Evolutionary conservation across 2,113 vertebrate genomes (phyloP).

Genomic region (Prunella himalayana): DNA sequence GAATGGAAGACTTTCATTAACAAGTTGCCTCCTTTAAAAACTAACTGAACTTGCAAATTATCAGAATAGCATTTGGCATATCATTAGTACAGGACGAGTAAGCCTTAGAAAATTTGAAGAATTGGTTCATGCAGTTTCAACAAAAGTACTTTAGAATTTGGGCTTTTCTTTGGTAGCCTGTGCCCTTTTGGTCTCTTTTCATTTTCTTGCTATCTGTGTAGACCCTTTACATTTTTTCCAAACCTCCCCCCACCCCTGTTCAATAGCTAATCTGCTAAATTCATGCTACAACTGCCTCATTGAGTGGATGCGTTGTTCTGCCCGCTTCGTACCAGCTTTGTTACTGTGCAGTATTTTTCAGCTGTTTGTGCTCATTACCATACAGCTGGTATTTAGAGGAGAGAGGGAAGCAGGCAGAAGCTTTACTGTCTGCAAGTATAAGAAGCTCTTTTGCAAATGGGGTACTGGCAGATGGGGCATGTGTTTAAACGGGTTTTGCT

Average conservation of each 20-base stretch:
- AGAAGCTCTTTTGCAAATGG: slow-evolving; percentile 80
- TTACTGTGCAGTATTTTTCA: slow-evolving; percentile 85
- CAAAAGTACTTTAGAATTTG: slow-evolving; percentile 63
- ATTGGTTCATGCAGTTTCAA: slow-evolving; percentile 49
- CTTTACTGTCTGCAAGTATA: slow-evolving; percentile 78
- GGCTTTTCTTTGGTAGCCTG: slow-evolving; percentile 38
- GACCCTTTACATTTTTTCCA: slow-evolving; percentile 40
- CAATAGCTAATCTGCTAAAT: slow-evolving; percentile 90
- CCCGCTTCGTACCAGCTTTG: slow-evolving; percentile 82
- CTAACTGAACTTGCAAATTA: slow-evolving; percentile 50
- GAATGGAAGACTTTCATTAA: slow-evolving; percentile 64
- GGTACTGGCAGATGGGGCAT: slow-evolving; percentile 89
- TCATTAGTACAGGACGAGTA: slow-evolving; percentile 44
- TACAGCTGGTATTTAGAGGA: slow-evolving; percentile 95
- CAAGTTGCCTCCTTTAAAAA: slow-evolving; percentile 58
- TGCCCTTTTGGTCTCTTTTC: slow-evolving; percentile 47
- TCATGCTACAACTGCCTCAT: slow-evolving; percentile 82
- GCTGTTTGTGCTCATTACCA: slow-evolving; percentile 92
- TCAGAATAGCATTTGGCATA: slow-evolving; percentile 47
- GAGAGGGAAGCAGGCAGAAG: slow-evolving; percentile 81
- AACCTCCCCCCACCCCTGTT: slow-evolving; percentile 56
- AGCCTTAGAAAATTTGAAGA: slow-evolving; percentile 58
- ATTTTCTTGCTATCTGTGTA: slow-evolving; percentile 52
- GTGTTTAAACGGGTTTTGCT: slow-evolving; percentile 85
- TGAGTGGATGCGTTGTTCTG: slow-evolving; percentile 86